phyloP scores from a whole-genome alignment of 1,140 invertebrate species.

The Cardiocondyla obscurior region DNA sequence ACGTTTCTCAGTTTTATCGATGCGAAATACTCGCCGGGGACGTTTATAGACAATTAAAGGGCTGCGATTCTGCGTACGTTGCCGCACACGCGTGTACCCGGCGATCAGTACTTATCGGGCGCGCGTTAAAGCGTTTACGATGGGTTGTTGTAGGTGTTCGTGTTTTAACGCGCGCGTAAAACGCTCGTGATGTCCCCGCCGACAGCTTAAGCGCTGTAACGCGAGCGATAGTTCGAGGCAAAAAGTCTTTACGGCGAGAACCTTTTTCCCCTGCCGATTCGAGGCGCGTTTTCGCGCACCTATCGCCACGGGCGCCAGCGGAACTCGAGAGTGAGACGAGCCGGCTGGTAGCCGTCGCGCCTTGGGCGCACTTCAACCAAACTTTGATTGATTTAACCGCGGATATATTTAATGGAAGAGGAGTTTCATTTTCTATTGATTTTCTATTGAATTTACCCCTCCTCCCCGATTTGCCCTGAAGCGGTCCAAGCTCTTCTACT shows the following conservation, averaged over 20 bases:
- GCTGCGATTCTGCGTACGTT: background rate
- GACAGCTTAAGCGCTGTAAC: conserved; percentile 32
- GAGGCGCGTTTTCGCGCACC: background rate
- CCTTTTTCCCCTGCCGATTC: background rate
- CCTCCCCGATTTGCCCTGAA: too few species aligned
- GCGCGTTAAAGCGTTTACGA: conserved; percentile 18
- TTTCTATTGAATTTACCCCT: too few species aligned
- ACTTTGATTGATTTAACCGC: too few species aligned
- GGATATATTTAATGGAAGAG: too few species aligned
- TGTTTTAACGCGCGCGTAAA: conserved; percentile 35
- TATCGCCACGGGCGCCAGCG: conserved; percentile 12
- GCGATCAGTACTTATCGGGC: background rate
- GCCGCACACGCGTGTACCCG: background rate
- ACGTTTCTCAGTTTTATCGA: background rate
- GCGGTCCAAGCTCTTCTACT: too few species aligned
- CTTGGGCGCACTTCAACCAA: too few species aligned
- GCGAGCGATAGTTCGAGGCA: conserved; percentile 29
- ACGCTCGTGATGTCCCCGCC: background rate
- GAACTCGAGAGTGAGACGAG: too few species aligned
- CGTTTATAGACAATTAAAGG: background rate
- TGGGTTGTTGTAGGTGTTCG: background rate
- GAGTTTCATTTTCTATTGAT: too few species aligned
- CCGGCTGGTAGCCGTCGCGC: too few species aligned
- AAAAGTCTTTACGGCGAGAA: conserved; percentile 34
- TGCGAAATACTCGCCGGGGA: background rate